Evolutionary conservation across 1,140 invertebrate genomes (phyloP), one percentile per base, ranked within the genome.

Genomic region (Bombus balteatus): DNA sequence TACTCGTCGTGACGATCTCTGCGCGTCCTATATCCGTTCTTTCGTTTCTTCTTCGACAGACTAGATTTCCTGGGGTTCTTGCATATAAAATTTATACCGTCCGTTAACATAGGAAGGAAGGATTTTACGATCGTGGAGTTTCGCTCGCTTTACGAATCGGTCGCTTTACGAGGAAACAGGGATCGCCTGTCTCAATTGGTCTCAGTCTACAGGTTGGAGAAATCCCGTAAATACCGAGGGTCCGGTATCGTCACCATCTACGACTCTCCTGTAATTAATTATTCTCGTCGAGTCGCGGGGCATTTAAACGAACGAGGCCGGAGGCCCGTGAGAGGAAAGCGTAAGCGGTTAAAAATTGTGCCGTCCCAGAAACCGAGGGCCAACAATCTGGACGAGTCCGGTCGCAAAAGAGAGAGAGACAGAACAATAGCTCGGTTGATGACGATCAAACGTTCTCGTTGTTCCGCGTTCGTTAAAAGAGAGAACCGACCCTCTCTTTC

Each of bases 261-360:
- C 65, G 39, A 13, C 34, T 39, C 71, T 39, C 8, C 47, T 6
- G 85, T 72, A 78, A 83, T 86, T 83, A 86, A 86, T 86, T 83
- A 86, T 86, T 83, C 81, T 28, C n/a, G 53, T 59, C 32, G 62
- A 65, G 80, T 77, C 65, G 53, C 57, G 32, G 39, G 70, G 37
- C 79, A 82, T 86, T 86, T 74, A 70, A 83, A 86, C 76, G 82
- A 86, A 86, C 85, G 85, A 83, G 80, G 73, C 39, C 81, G 41
- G 6, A 37, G 65, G 71, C 39, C 53, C 80, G 85, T 59, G 72
- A 70, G 71, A 59, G 66, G 81, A 53, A 39, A 53, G 73, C 81
- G 39, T 83, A 65, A 86, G 83, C 59, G 80, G 0, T 75, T 72
- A 15, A 77, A 83, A 83, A 86, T 83, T 43, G 79, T 34, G 68